These are phyloP conservation scores for Clarias macrocephalus DNA, from an alignment of 2,113 vertebrate genomes.

Conservation along the genomic window DNA sequence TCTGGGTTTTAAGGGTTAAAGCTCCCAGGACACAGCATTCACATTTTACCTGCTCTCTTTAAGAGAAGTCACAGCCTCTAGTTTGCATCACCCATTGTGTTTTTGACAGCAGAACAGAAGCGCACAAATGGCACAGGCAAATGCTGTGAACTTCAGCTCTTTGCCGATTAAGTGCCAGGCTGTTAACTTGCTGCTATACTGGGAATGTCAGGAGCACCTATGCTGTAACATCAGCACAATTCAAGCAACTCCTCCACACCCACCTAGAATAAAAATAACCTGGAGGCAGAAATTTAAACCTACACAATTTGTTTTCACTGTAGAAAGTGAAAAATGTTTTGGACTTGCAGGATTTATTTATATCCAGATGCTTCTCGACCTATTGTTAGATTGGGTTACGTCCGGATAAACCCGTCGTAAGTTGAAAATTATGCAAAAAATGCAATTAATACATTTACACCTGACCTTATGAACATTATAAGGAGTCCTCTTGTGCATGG, in stretches of 20 bases:
- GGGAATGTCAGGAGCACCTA: slow-evolving; percentile 23
- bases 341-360: background rate
- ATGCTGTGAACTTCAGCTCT: slow-evolving; percentile 18
- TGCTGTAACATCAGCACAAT: slow-evolving; percentile 26
- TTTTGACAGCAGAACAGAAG: slow-evolving; percentile 34
- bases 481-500: too few species aligned
- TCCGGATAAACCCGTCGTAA: too few species aligned
- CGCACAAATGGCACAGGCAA: slow-evolving; percentile 20
- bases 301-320: background rate
- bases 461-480: too few species aligned
- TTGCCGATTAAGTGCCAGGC: slow-evolving; percentile 25
- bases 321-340: background rate
- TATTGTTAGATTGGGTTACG: too few species aligned
- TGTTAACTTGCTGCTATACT: slow-evolving; percentile 13
- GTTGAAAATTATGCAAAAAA: too few species aligned
- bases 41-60: background rate
- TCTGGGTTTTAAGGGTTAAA: too few species aligned
- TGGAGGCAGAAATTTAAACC: slow-evolving; percentile 21
- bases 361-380: background rate
- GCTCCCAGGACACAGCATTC: background rate
- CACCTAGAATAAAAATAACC: slow-evolving; percentile 24
- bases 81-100: background rate
- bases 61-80: background rate
- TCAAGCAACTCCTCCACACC: slow-evolving; percentile 19
- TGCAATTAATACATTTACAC: too few species aligned